phyloP scores from a whole-genome alignment of 2,113 vertebrate genomes.

The Felis catus region DNA sequence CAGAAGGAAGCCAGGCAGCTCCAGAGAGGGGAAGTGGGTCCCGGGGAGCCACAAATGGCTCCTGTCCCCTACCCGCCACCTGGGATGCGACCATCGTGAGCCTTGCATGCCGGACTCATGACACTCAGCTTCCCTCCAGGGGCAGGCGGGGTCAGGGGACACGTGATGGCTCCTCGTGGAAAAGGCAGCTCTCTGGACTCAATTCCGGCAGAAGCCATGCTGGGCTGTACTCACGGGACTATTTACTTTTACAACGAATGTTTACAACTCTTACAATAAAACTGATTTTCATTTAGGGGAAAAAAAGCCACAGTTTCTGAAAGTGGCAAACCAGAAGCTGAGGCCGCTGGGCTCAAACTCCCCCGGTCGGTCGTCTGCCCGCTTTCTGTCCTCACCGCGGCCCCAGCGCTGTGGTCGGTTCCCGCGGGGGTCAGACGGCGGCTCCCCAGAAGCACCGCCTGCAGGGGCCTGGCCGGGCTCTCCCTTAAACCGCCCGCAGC shows the following conservation, averaged over 20 bases:
- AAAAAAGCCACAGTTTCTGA: not conserved
- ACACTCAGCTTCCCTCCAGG: not conserved
- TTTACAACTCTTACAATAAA: not conserved
- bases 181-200: not conserved
- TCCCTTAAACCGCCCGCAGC: accelerated
- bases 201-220: not conserved
- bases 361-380: not conserved
- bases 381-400: not conserved
- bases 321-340: not conserved
- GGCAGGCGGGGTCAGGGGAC: not conserved
- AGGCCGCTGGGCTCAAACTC: not conserved
- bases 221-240: no score
- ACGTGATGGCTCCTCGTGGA: accelerated
- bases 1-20: not conserved
- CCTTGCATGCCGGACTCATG: not conserved
- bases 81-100: not conserved
- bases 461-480: no score
- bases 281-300: not conserved
- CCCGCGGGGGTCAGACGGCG: accelerated
- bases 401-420: accelerated
- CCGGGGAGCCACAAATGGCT: accelerated
- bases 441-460: not conserved
- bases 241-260: not conserved
- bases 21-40: not conserved
- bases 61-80: accelerated